Percentiles rank a stretch among this genome's conserved stretches.
Evolutionary conservation across 2,797 vertebrate genomes (phyloP).

Genomic region (Hapalemur alaotrensis): DNA sequence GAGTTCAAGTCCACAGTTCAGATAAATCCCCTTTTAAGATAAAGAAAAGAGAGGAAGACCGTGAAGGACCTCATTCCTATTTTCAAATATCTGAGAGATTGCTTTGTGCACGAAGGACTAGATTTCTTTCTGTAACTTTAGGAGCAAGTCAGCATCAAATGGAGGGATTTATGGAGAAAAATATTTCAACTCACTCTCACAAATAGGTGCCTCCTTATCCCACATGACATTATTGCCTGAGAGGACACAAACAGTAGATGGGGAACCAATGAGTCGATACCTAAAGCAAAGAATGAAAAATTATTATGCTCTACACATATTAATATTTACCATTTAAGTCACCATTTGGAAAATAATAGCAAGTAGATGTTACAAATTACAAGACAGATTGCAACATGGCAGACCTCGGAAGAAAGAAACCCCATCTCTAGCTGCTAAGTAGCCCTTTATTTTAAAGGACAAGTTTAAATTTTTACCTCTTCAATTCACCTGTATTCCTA

Average conservation of each 20-base stretch:
- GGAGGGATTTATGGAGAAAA: background rate
- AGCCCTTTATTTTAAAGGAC: background rate
- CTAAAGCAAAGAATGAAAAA: constrained; percentile 53
- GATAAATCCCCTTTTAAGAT: background rate
- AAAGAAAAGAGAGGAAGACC: background rate
- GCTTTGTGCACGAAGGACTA: background rate
- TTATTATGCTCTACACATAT: background rate
- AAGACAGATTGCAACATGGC: background rate
- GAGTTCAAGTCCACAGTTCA: background rate
- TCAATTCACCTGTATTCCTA: background rate
- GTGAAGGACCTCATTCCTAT: background rate
- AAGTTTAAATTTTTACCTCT: background rate
- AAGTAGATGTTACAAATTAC: background rate
- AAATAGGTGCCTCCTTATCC: constrained; percentile 29
- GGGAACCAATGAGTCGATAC: constrained; percentile 61
- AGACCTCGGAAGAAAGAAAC: background rate
- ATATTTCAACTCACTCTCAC: constrained; percentile 76
- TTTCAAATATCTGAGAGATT: background rate
- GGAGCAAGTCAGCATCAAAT: background rate
- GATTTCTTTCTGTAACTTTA: background rate
- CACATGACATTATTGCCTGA: constrained; percentile 44
- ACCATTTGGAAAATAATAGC: background rate
- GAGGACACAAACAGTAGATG: constrained; percentile 70
- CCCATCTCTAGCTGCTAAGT: background rate
- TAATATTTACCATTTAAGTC: background rate